These are phyloP conservation scores for Aelia acuminata DNA, from an alignment of 2,888 invertebrate genomes.

Conservation along the genomic window DNA sequence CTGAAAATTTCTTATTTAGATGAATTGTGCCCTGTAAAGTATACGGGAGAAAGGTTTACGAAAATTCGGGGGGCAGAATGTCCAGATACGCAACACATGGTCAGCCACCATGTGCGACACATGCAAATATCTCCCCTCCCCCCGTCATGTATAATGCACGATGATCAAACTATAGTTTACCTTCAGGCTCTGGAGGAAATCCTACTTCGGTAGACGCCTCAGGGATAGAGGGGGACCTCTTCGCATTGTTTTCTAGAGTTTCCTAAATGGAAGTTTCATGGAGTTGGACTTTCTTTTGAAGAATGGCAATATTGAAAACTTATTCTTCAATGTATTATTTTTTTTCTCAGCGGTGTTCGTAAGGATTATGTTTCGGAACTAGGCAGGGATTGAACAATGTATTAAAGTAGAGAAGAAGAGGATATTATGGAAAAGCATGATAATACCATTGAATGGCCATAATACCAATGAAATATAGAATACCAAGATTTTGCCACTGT, in stretches of 20 bases:
- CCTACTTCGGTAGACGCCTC: background rate
- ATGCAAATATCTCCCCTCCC: background rate
- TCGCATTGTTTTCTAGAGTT: background rate
- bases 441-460: too few relatives aligned
- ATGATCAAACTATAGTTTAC: conserved; percentile 31
- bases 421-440: too few relatives aligned
- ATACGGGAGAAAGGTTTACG: conserved; percentile 21
- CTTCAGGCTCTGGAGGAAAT: conserved; percentile 5
- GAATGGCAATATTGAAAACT: background rate
- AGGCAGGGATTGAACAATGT: too few relatives aligned
- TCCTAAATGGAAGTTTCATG: conserved; percentile 3
- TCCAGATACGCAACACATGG: conserved; percentile 17
- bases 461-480: too few relatives aligned
- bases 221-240: background rate
- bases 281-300: background rate
- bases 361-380: too few relatives aligned
- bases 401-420: too few relatives aligned
- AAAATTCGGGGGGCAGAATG: background rate
- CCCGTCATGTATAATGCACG: conserved; percentile 17
- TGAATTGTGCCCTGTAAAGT: conserved; percentile 9
- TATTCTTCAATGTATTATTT: background rate
- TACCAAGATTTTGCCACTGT: too few relatives aligned
- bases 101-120: conserved; percentile 18
- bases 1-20: conserved; percentile 36
- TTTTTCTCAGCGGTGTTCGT: too few relatives aligned